phyloP scores from a whole-genome alignment of 1,140 invertebrate genomes.

The Drosophila punjabiensis region DNA sequence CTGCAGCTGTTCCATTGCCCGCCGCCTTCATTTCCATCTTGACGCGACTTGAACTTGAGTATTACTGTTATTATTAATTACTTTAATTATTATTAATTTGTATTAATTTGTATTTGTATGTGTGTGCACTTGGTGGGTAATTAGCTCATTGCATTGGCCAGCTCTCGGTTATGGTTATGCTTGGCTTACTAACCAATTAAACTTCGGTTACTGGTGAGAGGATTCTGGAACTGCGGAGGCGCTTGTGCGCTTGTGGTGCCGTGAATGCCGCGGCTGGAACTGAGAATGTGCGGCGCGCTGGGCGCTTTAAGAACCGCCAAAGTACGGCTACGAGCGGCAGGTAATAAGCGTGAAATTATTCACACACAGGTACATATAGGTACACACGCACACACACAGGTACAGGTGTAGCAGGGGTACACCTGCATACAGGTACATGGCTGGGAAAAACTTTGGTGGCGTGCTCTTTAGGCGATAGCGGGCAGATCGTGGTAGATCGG shows the following conservation, averaged over 20 bases:
- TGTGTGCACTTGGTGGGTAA: slow-evolving; percentile 4
- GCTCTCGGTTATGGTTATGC: slow-evolving; percentile 29
- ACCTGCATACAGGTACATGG: neutral
- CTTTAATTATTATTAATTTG: neutral
- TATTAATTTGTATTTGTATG: slow-evolving; percentile 8
- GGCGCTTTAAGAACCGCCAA: slow-evolving; percentile 77
- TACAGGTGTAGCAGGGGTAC: neutral
- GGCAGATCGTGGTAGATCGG: slow-evolving; percentile 8
- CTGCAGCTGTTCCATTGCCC: neutral
- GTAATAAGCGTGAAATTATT: slow-evolving; percentile 66
- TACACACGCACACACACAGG: neutral
- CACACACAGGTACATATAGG: slow-evolving; percentile 32
- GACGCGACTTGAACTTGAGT: neutral
- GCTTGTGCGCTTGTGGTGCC: slow-evolving; percentile 71
- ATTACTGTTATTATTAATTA: neutral
- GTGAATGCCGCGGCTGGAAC: slow-evolving; percentile 77
- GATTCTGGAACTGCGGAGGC: slow-evolving; percentile 30
- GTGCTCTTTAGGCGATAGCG: slow-evolving; percentile 31
- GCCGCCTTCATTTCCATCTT: slow-evolving; percentile 16
- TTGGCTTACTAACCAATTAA: slow-evolving; percentile 2
- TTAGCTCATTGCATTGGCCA: slow-evolving; percentile 36
- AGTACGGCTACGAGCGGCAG: slow-evolving; percentile 45
- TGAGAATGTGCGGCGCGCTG: slow-evolving; percentile 49
- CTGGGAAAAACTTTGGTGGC: slow-evolving; percentile 15
- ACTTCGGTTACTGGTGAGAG: neutral